Conservation (phyloP, 2,888 invertebrate genomes). For the Tanytarsus gracilentus region DNA sequence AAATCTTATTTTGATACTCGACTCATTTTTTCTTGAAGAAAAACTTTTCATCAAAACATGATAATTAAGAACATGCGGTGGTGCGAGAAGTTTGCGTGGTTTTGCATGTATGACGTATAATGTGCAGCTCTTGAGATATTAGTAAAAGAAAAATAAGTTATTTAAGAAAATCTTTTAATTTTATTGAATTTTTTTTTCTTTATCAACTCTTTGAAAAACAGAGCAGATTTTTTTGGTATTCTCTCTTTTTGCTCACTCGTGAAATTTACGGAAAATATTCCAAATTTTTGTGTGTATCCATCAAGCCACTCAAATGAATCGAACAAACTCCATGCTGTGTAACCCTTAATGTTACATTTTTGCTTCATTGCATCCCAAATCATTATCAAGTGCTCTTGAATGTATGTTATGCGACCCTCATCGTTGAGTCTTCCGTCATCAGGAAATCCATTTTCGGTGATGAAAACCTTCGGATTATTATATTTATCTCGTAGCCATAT, state of each 20-base stretch:
- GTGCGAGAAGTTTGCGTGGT: no score
- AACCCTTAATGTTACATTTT: constrained; percentile 35
- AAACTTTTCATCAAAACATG: constrained; percentile 15
- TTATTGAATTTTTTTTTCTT: background rate
- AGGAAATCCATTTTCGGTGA: constrained; percentile 50
- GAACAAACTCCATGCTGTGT: constrained; percentile 37
- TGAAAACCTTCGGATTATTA: constrained; percentile 45
- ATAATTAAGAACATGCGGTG: no score
- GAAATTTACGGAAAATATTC: constrained; percentile 57
- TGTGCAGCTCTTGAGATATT: no score
- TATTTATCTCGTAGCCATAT: constrained; percentile 48
- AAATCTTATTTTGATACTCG: constrained; percentile 8
- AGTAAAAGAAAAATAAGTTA: no score
- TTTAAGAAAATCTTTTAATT: no score
- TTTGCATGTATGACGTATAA: no score
- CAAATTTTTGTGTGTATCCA: constrained; percentile 47
- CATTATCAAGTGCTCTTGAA: constrained; percentile 35
- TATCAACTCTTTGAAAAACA: constrained; percentile 16
- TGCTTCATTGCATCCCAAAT: constrained; percentile 35
- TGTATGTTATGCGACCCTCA: constrained; percentile 34
- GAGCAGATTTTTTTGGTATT: constrained; percentile 52
- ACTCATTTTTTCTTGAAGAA: constrained; percentile 5
- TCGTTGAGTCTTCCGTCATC: constrained; percentile 37
- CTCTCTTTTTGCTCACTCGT: constrained; percentile 47
- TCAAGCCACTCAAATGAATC: constrained; percentile 38